phyloP scores from a whole-genome alignment of 2,113 vertebrate species.

The Bombycilla garrulus region DNA sequence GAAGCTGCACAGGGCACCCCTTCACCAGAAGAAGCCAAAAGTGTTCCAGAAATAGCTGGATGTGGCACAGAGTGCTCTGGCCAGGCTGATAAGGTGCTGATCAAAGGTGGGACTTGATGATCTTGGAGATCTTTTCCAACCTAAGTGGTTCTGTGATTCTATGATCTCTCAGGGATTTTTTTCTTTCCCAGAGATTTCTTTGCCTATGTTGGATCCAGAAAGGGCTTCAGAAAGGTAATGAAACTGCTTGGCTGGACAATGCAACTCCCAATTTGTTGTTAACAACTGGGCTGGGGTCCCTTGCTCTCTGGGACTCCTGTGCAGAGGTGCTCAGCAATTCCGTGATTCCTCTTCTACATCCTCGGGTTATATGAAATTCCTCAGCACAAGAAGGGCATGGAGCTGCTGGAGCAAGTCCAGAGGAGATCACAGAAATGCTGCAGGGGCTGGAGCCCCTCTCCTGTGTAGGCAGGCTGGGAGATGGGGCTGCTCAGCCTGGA shows the following conservation, averaged over 20 bases:
- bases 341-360: not conserved
- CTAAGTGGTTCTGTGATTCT: not conserved
- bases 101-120: not conserved
- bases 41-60: not conserved
- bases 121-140: not conserved
- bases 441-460: not conserved
- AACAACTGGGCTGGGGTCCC: too few species aligned
- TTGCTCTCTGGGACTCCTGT: not conserved
- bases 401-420: not conserved
- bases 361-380: fast-evolving
- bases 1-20: fast-evolving
- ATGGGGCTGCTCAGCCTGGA: not conserved
- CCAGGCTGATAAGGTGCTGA: not conserved
- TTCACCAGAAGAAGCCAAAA: not conserved
- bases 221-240: not conserved
- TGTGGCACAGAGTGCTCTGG: not conserved
- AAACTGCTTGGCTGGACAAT: not conserved
- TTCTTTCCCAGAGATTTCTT: not conserved
- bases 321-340: not conserved
- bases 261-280: not conserved
- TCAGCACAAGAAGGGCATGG: not conserved
- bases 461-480: not conserved
- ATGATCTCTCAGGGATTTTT: not conserved
- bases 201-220: not conserved
- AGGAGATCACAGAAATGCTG: not conserved